phyloP scores from a whole-genome alignment of 35 echinoderm and acorn worm genomes.

The Chiridota heheva region DNA sequence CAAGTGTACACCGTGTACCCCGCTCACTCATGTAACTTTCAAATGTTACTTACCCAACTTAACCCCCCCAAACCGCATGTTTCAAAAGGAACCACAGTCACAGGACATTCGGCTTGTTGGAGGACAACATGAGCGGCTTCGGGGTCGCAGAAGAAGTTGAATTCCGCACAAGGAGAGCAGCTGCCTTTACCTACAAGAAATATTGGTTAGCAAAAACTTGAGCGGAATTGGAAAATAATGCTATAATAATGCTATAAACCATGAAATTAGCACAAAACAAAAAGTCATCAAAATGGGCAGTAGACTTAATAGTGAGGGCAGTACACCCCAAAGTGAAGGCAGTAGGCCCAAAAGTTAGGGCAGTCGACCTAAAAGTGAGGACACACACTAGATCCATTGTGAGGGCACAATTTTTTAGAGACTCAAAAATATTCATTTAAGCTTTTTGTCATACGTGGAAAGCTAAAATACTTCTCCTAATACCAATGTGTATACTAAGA shows the following conservation, averaged over 20 bases:
- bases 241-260: neutral
- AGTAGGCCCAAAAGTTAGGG: too few species aligned
- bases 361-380: too few species aligned
- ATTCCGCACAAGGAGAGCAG: slow-evolving; percentile 47
- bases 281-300: neutral
- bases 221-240: neutral
- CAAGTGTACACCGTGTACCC: too few species aligned
- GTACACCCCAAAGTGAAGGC: too few species aligned
- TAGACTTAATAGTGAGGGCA: neutral
- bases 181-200: slow-evolving; percentile 38
- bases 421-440: too few species aligned
- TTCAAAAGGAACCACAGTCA: slow-evolving; percentile 62
- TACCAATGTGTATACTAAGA: too few species aligned
- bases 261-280: neutral
- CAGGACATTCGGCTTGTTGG: slow-evolving; percentile 48
- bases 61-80: slow-evolving; percentile 22
- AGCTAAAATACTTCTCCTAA: too few species aligned
- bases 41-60: slow-evolving; percentile 20
- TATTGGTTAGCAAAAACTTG: neutral
- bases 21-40: too few species aligned
- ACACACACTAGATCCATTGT: too few species aligned
- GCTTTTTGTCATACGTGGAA: too few species aligned
- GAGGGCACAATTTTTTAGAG: too few species aligned
- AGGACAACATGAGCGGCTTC: slow-evolving; percentile 86
- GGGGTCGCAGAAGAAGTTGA: slow-evolving; percentile 82